Evolutionary conservation across 2,797 vertebrate genomes (phyloP).

Genomic region (Pseudochirops cupreus): DNA sequence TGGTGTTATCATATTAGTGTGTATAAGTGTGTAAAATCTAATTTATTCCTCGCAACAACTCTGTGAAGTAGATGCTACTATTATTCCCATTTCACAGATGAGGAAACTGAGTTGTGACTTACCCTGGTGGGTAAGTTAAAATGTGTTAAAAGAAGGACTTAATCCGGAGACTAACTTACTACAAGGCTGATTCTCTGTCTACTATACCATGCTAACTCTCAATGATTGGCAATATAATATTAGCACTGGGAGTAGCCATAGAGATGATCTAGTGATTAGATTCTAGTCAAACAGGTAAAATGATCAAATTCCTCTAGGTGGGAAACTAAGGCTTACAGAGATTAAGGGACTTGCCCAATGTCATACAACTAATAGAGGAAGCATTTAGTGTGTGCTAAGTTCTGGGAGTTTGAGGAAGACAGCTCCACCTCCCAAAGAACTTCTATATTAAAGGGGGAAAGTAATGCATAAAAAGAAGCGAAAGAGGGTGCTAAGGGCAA

Average conservation of each 20-base stretch:
- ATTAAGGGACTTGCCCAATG: background rate
- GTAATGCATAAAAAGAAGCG: background rate
- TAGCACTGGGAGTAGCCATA: background rate
- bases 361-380: background rate
- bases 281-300: too few species aligned
- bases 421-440: background rate
- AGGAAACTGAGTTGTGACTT: background rate
- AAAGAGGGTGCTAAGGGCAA: background rate
- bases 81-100: background rate
- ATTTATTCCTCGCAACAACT: background rate
- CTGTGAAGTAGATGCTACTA: background rate
- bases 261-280: background rate
- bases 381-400: background rate
- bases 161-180: background rate
- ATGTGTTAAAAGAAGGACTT: background rate
- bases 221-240: background rate
- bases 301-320: too few species aligned
- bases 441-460: background rate
- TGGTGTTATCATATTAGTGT: background rate
- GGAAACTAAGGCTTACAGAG: background rate
- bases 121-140: background rate
- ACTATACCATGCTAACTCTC: background rate
- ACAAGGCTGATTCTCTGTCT: background rate
- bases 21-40: background rate
- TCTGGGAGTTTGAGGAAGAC: background rate